phyloP scores from a whole-genome alignment of 2,113 vertebrate genomes.

The Eulemur macaco region DNA sequence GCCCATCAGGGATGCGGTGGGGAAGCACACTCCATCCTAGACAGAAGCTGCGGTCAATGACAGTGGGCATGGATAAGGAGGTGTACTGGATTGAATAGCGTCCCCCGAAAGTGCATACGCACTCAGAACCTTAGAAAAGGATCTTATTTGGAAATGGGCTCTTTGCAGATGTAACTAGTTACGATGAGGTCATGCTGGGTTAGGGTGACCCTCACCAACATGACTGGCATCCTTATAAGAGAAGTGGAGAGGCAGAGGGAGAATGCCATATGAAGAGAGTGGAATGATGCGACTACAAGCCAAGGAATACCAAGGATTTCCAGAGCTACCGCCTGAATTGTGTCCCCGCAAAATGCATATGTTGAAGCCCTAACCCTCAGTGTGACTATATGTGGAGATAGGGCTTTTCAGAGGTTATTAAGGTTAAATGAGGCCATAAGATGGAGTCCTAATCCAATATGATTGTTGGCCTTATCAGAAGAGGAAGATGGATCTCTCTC shows the following conservation, averaged over 20 bases:
- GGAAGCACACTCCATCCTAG: no score
- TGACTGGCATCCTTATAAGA: neutral
- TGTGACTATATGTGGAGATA: neutral
- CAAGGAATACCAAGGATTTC: neutral
- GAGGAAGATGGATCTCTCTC: neutral
- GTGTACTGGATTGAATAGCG: neutral
- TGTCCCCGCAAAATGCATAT: neutral
- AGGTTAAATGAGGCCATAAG: neutral
- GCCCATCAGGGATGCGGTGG: accelerated
- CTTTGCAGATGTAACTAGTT: neutral
- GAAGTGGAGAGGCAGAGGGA: neutral
- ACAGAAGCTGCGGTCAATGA: neutral
- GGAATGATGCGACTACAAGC: neutral
- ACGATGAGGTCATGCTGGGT: neutral
- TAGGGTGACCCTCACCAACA: neutral
- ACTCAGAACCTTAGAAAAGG: neutral
- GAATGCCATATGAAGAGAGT: accelerated
- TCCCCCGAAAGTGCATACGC: neutral
- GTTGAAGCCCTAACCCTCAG: neutral
- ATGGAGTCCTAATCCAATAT: neutral
- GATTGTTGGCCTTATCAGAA: neutral
- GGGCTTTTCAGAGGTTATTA: neutral
- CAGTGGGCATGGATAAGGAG: no score
- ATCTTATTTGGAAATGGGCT: neutral
- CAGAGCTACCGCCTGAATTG: no score